Evolutionary conservation across 2,113 vertebrate species (phyloP).

Genomic region (Corythoichthys haematopterus): DNA sequence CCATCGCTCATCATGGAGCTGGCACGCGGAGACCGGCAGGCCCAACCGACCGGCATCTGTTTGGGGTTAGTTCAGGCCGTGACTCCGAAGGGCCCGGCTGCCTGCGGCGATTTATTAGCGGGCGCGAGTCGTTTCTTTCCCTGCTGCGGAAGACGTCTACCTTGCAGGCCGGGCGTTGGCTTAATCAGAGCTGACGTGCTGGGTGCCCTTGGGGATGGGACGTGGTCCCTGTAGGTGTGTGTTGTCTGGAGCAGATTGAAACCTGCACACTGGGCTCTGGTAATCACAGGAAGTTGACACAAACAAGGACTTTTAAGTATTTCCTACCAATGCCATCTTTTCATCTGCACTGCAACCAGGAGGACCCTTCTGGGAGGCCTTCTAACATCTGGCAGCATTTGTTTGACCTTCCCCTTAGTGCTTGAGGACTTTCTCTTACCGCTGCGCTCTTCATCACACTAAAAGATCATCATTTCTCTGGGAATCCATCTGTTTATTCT

Average conservation of each 20-base stretch:
- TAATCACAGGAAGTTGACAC: conserved; percentile 15
- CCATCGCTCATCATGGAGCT: conserved; percentile 62
- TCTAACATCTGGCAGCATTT: conserved; percentile 48
- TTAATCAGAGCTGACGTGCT: conserved; percentile 63
- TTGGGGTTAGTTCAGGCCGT: conserved; percentile 44
- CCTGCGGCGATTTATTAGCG: conserved; percentile 67
- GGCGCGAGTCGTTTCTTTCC: conserved; percentile 46
- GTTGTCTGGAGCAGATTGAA: conserved; percentile 22
- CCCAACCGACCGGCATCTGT: conserved; percentile 61
- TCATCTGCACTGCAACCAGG: conserved; percentile 9
- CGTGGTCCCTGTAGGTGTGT: conserved; percentile 41
- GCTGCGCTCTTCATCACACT: background rate
- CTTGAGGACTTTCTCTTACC: conserved; percentile 30
- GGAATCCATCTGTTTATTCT: background rate
- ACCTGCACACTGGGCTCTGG: background rate
- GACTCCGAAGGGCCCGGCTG: conserved; percentile 45
- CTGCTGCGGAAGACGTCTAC: conserved; percentile 42
- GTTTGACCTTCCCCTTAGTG: conserved; percentile 42
- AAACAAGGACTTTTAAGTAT: conserved; percentile 11
- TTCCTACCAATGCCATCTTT: background rate
- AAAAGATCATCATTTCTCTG: background rate
- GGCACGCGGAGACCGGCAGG: conserved; percentile 53
- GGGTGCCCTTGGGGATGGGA: conserved; percentile 57
- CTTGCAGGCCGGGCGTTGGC: conserved; percentile 49
- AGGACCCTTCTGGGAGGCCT: conserved; percentile 36